These are phyloP conservation scores for Microtus richardsoni DNA, from an alignment of 2,113 vertebrate species.

Conservation along the genomic window DNA sequence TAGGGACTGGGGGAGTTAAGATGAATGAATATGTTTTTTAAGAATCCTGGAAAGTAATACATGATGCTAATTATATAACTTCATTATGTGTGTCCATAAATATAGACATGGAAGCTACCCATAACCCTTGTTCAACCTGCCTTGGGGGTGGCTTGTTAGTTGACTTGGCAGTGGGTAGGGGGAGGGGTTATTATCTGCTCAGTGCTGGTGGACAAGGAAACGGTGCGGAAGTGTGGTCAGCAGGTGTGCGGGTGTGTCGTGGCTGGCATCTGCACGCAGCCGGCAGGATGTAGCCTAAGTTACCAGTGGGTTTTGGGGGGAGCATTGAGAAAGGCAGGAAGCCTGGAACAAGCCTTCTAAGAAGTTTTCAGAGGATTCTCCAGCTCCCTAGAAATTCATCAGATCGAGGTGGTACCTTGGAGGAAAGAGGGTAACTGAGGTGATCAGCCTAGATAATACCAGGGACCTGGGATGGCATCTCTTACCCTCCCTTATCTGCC, in stretches of 20 bases:
- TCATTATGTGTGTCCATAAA: background rate
- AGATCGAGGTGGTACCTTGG: background rate
- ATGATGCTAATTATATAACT: background rate
- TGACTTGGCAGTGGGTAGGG: background rate
- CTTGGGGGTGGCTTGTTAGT: background rate
- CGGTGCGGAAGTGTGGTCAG: background rate
- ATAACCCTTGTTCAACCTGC: background rate
- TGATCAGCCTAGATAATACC: fast-evolving
- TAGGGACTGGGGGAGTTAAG: background rate
- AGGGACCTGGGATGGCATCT: fast-evolving
- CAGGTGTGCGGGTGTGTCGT: fast-evolving
- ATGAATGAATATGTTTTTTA: background rate
- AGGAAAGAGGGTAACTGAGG: background rate
- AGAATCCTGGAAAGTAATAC: background rate
- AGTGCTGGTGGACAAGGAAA: background rate
- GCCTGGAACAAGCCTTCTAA: background rate
- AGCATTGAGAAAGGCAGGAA: background rate
- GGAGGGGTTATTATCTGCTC: background rate
- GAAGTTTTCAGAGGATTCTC: fast-evolving
- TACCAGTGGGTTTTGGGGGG: background rate
- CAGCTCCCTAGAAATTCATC: background rate
- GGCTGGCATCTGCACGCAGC: background rate
- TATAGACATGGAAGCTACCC: background rate
- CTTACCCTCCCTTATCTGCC: background rate
- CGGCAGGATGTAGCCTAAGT: fast-evolving